Evolutionary conservation across 2,113 vertebrate species (phyloP).

Genomic region (Setophaga petechia): DNA sequence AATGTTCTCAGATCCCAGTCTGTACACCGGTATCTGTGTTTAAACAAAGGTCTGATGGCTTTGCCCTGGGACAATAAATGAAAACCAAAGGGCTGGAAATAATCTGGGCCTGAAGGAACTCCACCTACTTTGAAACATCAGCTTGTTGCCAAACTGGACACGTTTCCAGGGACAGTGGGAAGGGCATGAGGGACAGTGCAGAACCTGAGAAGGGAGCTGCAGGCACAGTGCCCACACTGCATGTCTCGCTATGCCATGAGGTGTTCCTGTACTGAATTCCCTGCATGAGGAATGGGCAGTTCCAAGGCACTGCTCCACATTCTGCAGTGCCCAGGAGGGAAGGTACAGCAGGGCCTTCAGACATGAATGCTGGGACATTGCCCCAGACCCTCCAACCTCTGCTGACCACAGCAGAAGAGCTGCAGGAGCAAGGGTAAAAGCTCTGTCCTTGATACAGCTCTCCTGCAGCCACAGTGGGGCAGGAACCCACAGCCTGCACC

Average conservation of each 20-base stretch:
- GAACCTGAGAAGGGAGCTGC: neutral
- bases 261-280: neutral
- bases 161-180: neutral
- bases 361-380: neutral
- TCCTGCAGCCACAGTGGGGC: neutral
- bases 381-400: neutral
- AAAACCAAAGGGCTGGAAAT: neutral
- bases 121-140: rapidly evolving
- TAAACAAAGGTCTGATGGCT: neutral
- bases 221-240: neutral
- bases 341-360: neutral
- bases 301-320: neutral
- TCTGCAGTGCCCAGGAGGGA: neutral
- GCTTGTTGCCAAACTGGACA: neutral
- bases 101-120: neutral
- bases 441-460: neutral
- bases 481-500: neutral
- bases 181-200: neutral
- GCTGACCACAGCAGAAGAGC: neutral
- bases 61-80: neutral
- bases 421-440: neutral
- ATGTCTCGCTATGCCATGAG: neutral
- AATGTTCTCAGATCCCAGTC: neutral
- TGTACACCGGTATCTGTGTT: neutral
- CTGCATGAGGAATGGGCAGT: rapidly evolving